These are phyloP conservation scores for Aporophyla nigra DNA, from an alignment of 2,888 invertebrate species.

Conservation along the genomic window DNA sequence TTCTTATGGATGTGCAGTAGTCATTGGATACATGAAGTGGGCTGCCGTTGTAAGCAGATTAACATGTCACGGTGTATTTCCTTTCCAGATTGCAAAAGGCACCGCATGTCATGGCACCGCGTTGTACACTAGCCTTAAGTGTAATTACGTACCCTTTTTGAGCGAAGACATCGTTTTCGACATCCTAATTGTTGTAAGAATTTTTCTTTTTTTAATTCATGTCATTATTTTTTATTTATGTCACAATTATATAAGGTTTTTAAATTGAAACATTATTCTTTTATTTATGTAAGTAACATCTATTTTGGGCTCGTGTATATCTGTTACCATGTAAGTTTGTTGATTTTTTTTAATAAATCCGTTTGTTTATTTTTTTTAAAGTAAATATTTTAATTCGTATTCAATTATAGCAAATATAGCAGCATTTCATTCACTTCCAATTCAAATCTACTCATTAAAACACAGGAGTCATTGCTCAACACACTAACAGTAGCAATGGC, in stretches of 20 bases:
- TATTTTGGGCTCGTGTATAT: too few species aligned
- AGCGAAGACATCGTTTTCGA: neutral
- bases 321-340: neutral
- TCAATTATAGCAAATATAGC: neutral
- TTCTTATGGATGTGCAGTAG: too few species aligned
- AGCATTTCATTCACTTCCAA: too few species aligned
- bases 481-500: too few species aligned
- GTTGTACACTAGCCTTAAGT: neutral
- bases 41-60: too few species aligned
- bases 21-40: too few species aligned
- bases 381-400: neutral
- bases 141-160: neutral
- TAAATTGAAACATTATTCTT: neutral
- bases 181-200: neutral
- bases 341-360: too few species aligned
- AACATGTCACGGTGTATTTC: neutral
- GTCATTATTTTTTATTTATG: conserved; percentile 2
- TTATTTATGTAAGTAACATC: neutral
- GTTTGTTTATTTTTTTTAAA: too few species aligned
- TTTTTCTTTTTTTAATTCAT: neutral
- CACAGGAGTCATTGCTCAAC: too few species aligned
- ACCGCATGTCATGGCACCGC: neutral
- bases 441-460: too few species aligned
- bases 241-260: neutral
- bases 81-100: neutral